Percentiles rank a stretch among this genome's conserved stretches.
Conservation (phyloP, 53 echinoderm and acorn worm species). For the Echinarachnius parma region DNA sequence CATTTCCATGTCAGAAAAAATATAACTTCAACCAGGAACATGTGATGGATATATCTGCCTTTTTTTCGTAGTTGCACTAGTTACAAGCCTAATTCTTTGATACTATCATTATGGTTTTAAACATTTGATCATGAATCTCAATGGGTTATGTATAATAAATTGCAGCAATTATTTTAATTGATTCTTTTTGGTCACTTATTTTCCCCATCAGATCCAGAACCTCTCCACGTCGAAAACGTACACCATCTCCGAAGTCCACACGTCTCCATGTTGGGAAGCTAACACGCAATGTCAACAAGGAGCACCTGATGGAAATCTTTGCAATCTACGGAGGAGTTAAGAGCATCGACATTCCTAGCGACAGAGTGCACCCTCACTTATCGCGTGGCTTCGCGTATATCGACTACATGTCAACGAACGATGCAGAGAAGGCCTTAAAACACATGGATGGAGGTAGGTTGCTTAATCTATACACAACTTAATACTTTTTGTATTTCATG, state of each 20-base stretch:
- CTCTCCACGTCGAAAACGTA: constrained; percentile 75
- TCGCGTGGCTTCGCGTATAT: constrained; percentile 81
- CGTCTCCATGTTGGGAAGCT: constrained; percentile 77
- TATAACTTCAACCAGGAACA: no score
- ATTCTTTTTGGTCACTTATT: no score
- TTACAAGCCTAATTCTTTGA: no score
- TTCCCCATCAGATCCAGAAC: constrained; percentile 58
- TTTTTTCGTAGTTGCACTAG: no score
- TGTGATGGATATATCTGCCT: no score
- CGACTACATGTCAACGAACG: constrained; percentile 76
- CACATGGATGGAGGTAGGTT: constrained; percentile 99
- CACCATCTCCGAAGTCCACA: constrained; percentile 80
- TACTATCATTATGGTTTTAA: no score
- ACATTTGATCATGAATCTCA: no score
- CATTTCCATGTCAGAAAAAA: no score
- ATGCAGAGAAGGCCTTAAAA: constrained; percentile 89
- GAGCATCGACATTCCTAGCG: constrained; percentile 75
- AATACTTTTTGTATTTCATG: no score
- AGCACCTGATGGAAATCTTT: constrained; percentile 92
- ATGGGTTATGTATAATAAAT: no score
- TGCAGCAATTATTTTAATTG: no score
- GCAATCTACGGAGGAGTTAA: constrained; percentile 84
- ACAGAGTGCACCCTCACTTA: constrained; percentile 65
- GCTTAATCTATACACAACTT: no score
- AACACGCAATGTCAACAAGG: constrained; percentile 92